Evolutionary conservation across 2,797 vertebrate species (phyloP).

Genomic region (Epinephelus malabaricus): DNA sequence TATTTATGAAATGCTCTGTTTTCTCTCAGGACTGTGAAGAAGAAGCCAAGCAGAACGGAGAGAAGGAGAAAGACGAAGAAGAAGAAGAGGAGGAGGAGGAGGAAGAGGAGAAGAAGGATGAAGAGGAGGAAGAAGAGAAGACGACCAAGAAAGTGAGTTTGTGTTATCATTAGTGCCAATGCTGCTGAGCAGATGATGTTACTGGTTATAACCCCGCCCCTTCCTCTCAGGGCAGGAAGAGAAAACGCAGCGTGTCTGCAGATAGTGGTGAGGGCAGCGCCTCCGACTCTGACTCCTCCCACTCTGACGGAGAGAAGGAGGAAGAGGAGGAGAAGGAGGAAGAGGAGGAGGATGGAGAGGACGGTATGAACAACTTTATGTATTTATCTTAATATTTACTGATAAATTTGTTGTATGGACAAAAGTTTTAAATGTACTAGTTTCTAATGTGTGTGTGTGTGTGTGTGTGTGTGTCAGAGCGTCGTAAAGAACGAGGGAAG

Average conservation of each 20-base stretch:
- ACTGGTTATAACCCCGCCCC: constrained; percentile 14
- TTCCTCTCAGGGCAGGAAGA: constrained; percentile 81
- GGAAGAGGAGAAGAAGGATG: constrained; percentile 4
- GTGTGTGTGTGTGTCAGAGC: constrained; percentile 43
- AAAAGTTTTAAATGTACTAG: no score
- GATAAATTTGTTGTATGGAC: no score
- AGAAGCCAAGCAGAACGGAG: constrained; percentile 57
- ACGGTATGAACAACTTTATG: constrained; percentile 10
- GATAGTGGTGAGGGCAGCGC: constrained; percentile 91
- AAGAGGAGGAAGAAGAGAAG: constrained; percentile 13
- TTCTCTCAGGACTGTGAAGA: constrained; percentile 21
- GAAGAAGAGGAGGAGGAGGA: constrained; percentile 19
- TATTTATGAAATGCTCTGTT: neutral
- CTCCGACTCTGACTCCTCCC: constrained; percentile 88
- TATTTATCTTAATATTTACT: no score
- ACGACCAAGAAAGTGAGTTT: constrained; percentile 66
- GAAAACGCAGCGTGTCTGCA: constrained; percentile 88
- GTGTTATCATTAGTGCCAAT: fast-evolving
- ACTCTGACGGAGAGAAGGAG: constrained; percentile 83
- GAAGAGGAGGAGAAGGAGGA: constrained; percentile 75
- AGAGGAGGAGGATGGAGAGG: constrained; percentile 70
- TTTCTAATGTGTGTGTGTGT: constrained; percentile 4
- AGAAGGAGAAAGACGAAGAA: constrained; percentile 33
- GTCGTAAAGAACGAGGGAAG: constrained; percentile 81
- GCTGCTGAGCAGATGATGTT: fast-evolving